Evolutionary conservation across 2,797 vertebrate species (phyloP).

Genomic region (Lindbergichthys nudifrons): DNA sequence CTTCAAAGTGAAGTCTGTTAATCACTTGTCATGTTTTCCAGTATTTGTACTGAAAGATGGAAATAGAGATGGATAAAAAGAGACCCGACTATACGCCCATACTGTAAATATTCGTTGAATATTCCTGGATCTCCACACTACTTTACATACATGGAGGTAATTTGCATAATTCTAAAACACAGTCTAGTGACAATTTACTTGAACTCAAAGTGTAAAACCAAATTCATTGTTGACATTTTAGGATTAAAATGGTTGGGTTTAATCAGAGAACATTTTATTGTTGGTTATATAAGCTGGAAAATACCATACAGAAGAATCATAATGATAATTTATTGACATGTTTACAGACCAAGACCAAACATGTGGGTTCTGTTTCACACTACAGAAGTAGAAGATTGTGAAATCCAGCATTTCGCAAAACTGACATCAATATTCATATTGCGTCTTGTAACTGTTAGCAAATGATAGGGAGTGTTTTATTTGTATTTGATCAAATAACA

Average conservation of each 20-base stretch:
- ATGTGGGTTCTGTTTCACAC: slow-evolving; percentile 27
- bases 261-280: background rate
- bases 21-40: background rate
- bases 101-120: slow-evolving; percentile 40
- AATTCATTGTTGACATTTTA: background rate
- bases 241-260: slow-evolving; percentile 10
- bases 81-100: background rate
- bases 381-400: slow-evolving; percentile 3
- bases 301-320: background rate
- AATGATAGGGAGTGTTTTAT: slow-evolving; percentile 20
- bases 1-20: background rate
- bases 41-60: slow-evolving; percentile 1
- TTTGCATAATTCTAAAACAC: slow-evolving; percentile 29
- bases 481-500: slow-evolving; percentile 34
- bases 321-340: slow-evolving; percentile 32
- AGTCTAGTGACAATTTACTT: slow-evolving; percentile 33
- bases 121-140: slow-evolving; percentile 31
- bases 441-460: background rate
- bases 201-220: slow-evolving; percentile 16
- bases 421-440: slow-evolving; percentile 2
- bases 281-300: background rate
- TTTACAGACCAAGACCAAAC: slow-evolving; percentile 10
- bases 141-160: slow-evolving; percentile 50
- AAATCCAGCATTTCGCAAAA: slow-evolving; percentile 13
- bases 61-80: background rate